A percentile compares a stretch with the other conserved stretches of the same genome.
Conservation (phyloP, 2,797 vertebrate species). For the Diplodus sargus region DNA sequence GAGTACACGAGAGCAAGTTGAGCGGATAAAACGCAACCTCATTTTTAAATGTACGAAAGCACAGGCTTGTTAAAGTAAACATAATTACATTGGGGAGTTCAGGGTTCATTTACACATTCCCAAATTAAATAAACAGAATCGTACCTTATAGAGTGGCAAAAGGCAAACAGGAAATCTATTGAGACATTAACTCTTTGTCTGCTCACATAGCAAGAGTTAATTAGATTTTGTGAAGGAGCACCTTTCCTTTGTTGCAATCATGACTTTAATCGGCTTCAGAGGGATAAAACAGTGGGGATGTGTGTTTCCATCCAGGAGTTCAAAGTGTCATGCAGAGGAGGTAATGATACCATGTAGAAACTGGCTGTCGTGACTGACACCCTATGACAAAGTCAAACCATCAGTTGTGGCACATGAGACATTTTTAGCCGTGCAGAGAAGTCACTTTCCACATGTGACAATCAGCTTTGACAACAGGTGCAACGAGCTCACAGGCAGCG, state of each 20-base stretch:
- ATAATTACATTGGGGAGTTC: constrained; percentile 52
- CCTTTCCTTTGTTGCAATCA: constrained; percentile 35
- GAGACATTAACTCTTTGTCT: constrained; percentile 39
- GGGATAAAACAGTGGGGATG: background rate
- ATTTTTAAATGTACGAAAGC: constrained; percentile 34
- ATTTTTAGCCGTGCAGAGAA: background rate
- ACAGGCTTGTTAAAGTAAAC: constrained; percentile 45
- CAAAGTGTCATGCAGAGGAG: constrained; percentile 8
- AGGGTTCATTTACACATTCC: constrained; percentile 59
- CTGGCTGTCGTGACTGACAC: constrained; percentile 9
- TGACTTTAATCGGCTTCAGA: constrained; percentile 39
- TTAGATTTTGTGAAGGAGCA: constrained; percentile 50
- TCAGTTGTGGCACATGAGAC: background rate
- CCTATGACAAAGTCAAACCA: background rate
- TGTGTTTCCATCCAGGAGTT: constrained; percentile 4
- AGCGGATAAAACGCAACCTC: constrained; percentile 36
- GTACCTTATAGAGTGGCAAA: constrained; percentile 13
- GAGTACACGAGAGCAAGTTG: constrained; percentile 18
- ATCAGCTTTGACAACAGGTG: constrained; percentile 9
- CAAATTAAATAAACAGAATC: constrained; percentile 57
- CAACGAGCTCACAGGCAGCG: constrained; percentile 2
- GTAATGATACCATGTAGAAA: background rate
- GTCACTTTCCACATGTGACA: constrained; percentile 5
- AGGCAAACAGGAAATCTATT: constrained; percentile 47
- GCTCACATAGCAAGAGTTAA: constrained; percentile 24